These are phyloP conservation scores for Dinomys branickii DNA, from an alignment of 2,113 vertebrate genomes.

Conservation along the genomic window DNA sequence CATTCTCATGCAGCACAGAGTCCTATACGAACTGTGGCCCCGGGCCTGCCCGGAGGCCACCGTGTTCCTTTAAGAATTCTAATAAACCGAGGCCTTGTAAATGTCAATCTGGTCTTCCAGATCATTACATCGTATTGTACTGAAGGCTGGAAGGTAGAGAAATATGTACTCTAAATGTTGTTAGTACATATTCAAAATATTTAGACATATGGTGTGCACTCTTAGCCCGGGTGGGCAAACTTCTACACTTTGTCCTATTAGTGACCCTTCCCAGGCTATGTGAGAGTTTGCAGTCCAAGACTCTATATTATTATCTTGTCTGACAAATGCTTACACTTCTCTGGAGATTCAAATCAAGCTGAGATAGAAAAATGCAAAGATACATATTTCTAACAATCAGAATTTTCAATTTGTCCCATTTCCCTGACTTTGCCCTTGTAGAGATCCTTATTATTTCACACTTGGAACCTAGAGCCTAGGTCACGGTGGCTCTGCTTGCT, in stretches of 20 bases:
- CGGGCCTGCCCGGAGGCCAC: background rate
- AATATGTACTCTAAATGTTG: conserved; percentile 6
- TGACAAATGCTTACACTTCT: background rate
- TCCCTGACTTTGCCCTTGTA: background rate
- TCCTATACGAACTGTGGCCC: background rate
- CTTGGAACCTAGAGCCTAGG: background rate
- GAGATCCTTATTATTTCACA: background rate
- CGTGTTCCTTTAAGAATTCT: background rate
- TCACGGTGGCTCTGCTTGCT: rapidly evolving
- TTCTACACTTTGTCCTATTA: background rate
- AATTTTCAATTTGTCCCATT: background rate
- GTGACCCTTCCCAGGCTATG: background rate
- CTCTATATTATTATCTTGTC: background rate
- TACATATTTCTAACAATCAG: background rate
- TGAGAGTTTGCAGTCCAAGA: background rate
- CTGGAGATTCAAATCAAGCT: background rate
- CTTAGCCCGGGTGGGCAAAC: background rate
- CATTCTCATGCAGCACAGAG: background rate
- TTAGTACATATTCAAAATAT: conserved; percentile 31
- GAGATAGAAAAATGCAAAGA: background rate
- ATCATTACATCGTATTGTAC: background rate
- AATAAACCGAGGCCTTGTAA: background rate
- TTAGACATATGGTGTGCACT: background rate
- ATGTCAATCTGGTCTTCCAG: background rate
- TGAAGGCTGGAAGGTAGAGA: background rate